A percentile compares a stretch with the other conserved stretches of the same genome.
These are phyloP conservation scores for Anthophora plumipes DNA, from an alignment of 2,888 invertebrate genomes.

Conservation along the genomic window DNA sequence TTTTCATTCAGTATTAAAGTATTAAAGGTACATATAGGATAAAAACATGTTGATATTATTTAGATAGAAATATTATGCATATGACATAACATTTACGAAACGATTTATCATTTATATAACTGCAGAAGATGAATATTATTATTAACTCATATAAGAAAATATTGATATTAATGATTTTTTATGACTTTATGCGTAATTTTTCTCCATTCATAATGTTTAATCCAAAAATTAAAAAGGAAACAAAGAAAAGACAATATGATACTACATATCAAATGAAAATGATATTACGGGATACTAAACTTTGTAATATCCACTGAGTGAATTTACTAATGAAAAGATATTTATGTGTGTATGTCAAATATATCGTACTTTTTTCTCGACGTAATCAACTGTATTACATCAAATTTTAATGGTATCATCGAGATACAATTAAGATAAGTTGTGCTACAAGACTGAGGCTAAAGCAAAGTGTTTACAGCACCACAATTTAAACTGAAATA, in stretches of 20 bases:
- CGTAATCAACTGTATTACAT: constrained; percentile 51
- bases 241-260: constrained; percentile 20
- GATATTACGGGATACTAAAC: constrained; percentile 25
- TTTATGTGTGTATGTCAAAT: constrained; percentile 55
- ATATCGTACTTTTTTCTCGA: constrained; percentile 52
- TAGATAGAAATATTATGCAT: constrained; percentile 35
- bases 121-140: constrained; percentile 4
- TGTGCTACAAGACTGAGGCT: constrained; percentile 60
- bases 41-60: constrained; percentile 28
- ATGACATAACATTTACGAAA: constrained; percentile 3
- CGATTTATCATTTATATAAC: constrained; percentile 1
- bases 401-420: constrained; percentile 49
- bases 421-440: constrained; percentile 59
- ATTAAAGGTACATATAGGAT: constrained; percentile 30
- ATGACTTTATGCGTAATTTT: not conserved
- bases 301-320: constrained; percentile 29
- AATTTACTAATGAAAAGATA: constrained; percentile 70
- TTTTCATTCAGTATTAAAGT: constrained; percentile 16
- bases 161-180: constrained; percentile 21
- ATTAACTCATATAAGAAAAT: constrained; percentile 17
- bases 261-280: constrained; percentile 34
- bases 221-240: constrained; percentile 6
- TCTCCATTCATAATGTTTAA: constrained; percentile 5
- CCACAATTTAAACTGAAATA: constrained; percentile 70
- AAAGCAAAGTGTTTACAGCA: constrained; percentile 72